Conservation (phyloP, 2,888 invertebrate species). For the Heteropelma amictum region DNA sequence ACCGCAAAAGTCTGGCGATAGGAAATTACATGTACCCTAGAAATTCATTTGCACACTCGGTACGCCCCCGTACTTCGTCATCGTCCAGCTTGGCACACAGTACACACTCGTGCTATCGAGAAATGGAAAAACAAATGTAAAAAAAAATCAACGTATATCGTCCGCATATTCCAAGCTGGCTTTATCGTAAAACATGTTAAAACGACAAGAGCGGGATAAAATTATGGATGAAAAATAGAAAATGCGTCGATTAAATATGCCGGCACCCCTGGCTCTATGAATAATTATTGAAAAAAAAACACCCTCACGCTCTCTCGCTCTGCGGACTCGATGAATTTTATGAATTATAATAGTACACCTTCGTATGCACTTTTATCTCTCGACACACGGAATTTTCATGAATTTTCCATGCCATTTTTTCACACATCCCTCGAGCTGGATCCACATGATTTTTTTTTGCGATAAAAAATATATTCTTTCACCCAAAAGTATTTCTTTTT, state of each 20-base stretch:
- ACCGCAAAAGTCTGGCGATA: constrained; percentile 23
- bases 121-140: not conserved
- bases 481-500: too few relatives aligned
- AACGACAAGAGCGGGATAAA: too few relatives aligned
- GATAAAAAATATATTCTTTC: too few relatives aligned
- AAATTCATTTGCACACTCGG: constrained; percentile 40
- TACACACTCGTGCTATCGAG: not conserved
- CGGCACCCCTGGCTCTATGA: not conserved
- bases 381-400: not conserved
- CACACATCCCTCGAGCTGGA: not conserved
- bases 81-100: not conserved
- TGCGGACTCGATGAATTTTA: constrained; percentile 17
- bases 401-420: not conserved
- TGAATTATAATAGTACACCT: not conserved
- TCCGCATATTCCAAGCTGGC: too few relatives aligned
- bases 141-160: not conserved
- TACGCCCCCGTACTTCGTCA: not conserved
- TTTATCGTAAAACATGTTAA: too few relatives aligned
- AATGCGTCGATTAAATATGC: constrained; percentile 17
- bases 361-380: constrained; percentile 13
- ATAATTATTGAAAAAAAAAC: constrained; percentile 17
- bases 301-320: not conserved
- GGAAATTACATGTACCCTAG: constrained; percentile 13
- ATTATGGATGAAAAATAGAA: too few relatives aligned
- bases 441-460: too few relatives aligned